These are phyloP conservation scores for Psittacula derbiana DNA, from an alignment of 2,797 vertebrate genomes.

Conservation along the genomic window DNA sequence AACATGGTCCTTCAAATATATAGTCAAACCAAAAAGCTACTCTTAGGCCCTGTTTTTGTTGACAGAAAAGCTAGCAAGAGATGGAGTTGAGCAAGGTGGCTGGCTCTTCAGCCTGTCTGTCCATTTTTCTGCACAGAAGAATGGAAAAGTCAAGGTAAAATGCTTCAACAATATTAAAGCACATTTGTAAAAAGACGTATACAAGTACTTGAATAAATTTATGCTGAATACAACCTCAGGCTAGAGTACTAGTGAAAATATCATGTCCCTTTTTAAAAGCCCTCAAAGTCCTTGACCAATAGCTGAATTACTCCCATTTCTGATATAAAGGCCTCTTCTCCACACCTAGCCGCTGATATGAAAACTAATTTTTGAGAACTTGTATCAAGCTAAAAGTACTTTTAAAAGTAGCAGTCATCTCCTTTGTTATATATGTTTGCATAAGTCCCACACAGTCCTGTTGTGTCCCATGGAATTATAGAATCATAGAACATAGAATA, in stretches of 20 bases:
- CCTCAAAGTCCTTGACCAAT: not conserved
- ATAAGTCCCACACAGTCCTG: not conserved
- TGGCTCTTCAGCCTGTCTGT: not conserved
- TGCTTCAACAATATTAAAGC: not conserved
- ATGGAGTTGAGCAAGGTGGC: not conserved
- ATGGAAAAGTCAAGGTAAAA: not conserved
- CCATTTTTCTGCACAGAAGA: not conserved
- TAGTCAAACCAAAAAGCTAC: not conserved
- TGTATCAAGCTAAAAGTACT: not conserved
- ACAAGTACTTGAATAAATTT: not conserved
- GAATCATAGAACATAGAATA: too few relatives aligned
- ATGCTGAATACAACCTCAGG: not conserved
- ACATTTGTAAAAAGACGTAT: not conserved
- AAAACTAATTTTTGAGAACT: not conserved
- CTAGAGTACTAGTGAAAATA: not conserved
- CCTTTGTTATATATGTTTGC: fast-evolving
- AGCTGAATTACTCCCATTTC: not conserved
- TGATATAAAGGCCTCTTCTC: not conserved
- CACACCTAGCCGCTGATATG: not conserved
- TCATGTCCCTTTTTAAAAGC: not conserved
- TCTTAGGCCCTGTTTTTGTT: fast-evolving
- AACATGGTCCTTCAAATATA: fast-evolving
- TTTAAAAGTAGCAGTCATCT: not conserved
- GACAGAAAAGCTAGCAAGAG: not conserved
- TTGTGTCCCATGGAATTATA: not conserved